phyloP scores from a whole-genome alignment of 2,888 invertebrate genomes.

The Euplexia lucipara region DNA sequence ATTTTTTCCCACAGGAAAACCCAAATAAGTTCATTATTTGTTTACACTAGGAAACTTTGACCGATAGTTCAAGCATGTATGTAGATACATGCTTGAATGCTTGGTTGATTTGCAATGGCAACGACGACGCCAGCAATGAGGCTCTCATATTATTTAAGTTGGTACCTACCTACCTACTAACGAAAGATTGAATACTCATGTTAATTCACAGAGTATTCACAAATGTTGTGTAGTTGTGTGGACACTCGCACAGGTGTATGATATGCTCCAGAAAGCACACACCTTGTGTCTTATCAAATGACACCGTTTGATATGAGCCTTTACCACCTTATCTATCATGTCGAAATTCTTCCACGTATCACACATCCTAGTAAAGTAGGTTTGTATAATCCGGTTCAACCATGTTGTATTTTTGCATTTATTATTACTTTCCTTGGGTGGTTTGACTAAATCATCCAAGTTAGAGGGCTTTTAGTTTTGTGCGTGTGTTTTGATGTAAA shows the following conservation, averaged over 20 bases:
- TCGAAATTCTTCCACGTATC: conserved; percentile 90
- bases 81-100: no score
- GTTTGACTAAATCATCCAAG: not conserved
- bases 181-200: not conserved
- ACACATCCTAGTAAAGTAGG: conserved; percentile 72
- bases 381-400: conserved; percentile 49
- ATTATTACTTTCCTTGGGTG: conserved; percentile 10
- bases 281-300: conserved; percentile 88
- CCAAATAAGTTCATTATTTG: not conserved
- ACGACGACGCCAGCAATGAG: not conserved
- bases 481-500: not conserved
- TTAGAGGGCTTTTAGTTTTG: not conserved
- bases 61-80: not conserved
- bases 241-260: conserved; percentile 62
- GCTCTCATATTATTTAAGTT: not conserved
- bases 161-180: no score
- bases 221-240: conserved; percentile 30
- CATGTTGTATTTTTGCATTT: conserved; percentile 40
- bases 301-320: conserved; percentile 89
- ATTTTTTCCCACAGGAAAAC: conserved; percentile 23
- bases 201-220: conserved; percentile 15
- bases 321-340: conserved; percentile 87
- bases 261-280: conserved; percentile 83
- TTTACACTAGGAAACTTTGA: not conserved
- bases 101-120: not conserved